Evolutionary conservation across 2,888 invertebrate species (phyloP).

Genomic region (Cistogaster globosa): DNA sequence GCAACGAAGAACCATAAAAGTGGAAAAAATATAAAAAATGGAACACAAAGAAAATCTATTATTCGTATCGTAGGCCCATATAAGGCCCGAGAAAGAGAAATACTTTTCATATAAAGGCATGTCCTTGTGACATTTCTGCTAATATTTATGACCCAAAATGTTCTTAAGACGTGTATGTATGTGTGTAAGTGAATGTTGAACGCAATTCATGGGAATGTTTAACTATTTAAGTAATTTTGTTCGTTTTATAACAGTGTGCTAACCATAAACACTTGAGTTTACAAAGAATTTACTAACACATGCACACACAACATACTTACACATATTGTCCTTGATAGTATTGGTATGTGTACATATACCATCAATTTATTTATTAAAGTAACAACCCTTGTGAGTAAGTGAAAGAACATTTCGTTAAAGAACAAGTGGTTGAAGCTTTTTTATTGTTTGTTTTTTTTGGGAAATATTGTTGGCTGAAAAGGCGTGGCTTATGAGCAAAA

Average conservation of each 20-base stretch:
- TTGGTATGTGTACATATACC: conserved; percentile 16
- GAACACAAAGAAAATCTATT: conserved; percentile 19
- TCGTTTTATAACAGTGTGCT: conserved; percentile 56
- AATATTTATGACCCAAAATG: conserved; percentile 59
- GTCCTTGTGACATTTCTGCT: conserved; percentile 68
- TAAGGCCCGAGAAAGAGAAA: conserved; percentile 37
- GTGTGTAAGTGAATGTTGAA: conserved; percentile 67
- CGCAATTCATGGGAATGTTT: conserved; percentile 5
- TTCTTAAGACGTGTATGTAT: conserved; percentile 48
- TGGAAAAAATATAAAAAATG: conserved; percentile 48
- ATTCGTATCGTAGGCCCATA: background rate
- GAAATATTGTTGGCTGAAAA: conserved; percentile 35
- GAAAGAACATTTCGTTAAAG: conserved; percentile 75
- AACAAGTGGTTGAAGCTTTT: conserved; percentile 77
- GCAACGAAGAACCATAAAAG: conserved; percentile 27
- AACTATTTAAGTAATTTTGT: conserved; percentile 35
- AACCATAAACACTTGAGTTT: conserved; percentile 61
- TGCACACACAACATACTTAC: conserved; percentile 19
- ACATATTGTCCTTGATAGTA: background rate
- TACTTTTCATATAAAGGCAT: conserved; percentile 60
- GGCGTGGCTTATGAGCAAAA: conserved; percentile 70
- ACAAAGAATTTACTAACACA: conserved; percentile 24
- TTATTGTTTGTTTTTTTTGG: conserved; percentile 39
- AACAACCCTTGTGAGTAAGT: conserved; percentile 70
- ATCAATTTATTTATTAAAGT: conserved; percentile 53